Evolutionary conservation across 23 tunicate genomes (phyloP).

Genomic region (Styela clava): DNA sequence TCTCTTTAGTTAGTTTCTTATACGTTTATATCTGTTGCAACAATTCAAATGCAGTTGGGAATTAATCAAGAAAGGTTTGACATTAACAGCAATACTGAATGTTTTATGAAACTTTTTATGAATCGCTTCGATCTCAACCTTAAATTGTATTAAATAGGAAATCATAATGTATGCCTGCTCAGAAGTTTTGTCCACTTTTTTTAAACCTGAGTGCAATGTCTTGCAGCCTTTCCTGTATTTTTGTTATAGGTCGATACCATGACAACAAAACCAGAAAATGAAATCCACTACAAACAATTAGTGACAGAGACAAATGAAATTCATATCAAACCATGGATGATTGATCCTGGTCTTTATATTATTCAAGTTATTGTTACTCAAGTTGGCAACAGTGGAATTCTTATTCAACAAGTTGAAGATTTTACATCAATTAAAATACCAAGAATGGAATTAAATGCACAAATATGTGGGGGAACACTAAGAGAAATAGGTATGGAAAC

Average conservation of each 20-base stretch:
- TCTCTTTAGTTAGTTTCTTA: no score
- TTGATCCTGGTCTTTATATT: neutral
- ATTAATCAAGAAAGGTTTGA: no score
- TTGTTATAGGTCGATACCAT: neutral
- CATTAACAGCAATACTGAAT: no score
- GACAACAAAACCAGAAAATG: neutral
- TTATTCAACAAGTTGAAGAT: conserved; percentile 6
- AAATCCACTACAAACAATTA: neutral
- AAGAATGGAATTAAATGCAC: neutral
- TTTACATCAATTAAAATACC: neutral
- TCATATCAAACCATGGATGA: neutral
- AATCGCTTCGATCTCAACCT: no score
- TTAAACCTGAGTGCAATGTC: no score
- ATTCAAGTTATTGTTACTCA: neutral
- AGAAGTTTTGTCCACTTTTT: no score
- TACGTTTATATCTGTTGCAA: no score
- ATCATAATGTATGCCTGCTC: no score
- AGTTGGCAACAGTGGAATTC: neutral
- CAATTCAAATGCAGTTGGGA: no score
- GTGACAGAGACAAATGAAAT: neutral
- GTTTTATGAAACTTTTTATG: no score
- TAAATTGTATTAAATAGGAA: no score
- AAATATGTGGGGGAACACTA: conserved; percentile 11
- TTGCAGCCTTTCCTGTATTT: no score
- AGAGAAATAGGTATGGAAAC: conserved; percentile 1